A percentile compares a stretch with the other conserved stretches of the same genome.
phyloP scores from a whole-genome alignment of 2,888 invertebrate genomes.

The Uloborus plumipes region DNA sequence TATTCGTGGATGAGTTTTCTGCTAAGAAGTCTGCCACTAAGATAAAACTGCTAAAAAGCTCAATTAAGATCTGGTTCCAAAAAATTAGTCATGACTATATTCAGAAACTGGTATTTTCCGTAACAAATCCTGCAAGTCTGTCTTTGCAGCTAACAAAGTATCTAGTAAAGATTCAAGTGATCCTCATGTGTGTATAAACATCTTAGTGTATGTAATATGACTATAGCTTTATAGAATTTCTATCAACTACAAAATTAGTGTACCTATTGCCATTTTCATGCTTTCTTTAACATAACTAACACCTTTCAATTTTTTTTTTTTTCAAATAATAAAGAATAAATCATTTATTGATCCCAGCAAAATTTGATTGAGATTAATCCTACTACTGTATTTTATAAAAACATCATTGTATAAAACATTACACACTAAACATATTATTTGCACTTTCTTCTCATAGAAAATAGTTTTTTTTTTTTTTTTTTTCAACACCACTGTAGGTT shows the following conservation, averaged over 20 bases:
- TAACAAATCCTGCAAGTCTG: not conserved
- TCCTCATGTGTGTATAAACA: conserved; percentile 1
- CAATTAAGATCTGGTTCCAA: not conserved
- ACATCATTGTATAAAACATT: not conserved
- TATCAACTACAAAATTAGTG: not conserved
- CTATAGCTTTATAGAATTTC: not conserved
- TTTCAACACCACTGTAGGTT: no score
- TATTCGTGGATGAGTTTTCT: no score
- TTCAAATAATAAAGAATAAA: not conserved
- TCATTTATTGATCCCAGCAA: not conserved
- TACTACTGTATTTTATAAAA: not conserved
- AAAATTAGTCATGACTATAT: not conserved
- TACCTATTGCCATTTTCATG: not conserved
- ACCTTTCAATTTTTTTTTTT: not conserved
- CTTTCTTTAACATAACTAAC: not conserved
- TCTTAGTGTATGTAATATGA: conserved; percentile 1
- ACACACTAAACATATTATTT: not conserved
- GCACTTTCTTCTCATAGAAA: not conserved
- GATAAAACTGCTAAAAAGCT: not conserved
- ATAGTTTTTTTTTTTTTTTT: no score
- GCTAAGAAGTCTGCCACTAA: conserved; percentile 1
- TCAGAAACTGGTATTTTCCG: not conserved
- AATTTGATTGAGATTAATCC: conserved; percentile 4
- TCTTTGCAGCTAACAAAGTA: not conserved
- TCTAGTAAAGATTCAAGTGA: not conserved